Evolutionary conservation across 2,888 invertebrate species (phyloP).

Genomic region (Apomyelois bistriatella): DNA sequence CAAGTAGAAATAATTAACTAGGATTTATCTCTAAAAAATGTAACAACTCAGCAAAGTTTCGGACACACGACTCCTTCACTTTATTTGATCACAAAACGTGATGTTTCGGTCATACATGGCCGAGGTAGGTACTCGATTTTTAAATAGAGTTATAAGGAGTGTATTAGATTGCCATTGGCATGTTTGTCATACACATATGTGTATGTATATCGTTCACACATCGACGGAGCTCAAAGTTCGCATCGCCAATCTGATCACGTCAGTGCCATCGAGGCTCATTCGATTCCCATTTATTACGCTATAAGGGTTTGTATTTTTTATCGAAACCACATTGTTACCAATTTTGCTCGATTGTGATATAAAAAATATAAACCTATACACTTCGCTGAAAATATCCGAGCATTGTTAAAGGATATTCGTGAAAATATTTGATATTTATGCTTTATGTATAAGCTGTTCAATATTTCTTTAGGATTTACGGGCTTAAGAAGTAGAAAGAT

Average conservation of each 20-base stretch:
- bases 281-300: constrained; percentile 50
- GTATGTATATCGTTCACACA: constrained; percentile 20
- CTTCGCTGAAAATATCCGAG: neutral
- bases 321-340: constrained; percentile 16
- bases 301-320: constrained; percentile 45
- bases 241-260: constrained; percentile 51
- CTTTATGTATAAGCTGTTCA: constrained; percentile 23
- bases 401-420: constrained; percentile 5
- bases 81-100: no score
- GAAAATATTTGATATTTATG: constrained; percentile 16
- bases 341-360: constrained; percentile 25
- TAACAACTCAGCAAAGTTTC: no score
- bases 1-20: no score
- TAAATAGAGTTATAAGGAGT: no score
- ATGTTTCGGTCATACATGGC: no score
- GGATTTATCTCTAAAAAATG: no score
- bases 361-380: constrained; percentile 11
- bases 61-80: no score
- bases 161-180: neutral
- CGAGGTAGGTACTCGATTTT: no score
- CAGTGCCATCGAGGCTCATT: constrained; percentile 49
- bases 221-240: constrained; percentile 37
- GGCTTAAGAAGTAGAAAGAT: constrained; percentile 44
- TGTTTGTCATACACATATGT: neutral
- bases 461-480: constrained; percentile 34